These are phyloP conservation scores for Xiphorhynchus erythropygius DNA, from an alignment of 2,797 vertebrate genomes.

Conservation along the genomic window DNA sequence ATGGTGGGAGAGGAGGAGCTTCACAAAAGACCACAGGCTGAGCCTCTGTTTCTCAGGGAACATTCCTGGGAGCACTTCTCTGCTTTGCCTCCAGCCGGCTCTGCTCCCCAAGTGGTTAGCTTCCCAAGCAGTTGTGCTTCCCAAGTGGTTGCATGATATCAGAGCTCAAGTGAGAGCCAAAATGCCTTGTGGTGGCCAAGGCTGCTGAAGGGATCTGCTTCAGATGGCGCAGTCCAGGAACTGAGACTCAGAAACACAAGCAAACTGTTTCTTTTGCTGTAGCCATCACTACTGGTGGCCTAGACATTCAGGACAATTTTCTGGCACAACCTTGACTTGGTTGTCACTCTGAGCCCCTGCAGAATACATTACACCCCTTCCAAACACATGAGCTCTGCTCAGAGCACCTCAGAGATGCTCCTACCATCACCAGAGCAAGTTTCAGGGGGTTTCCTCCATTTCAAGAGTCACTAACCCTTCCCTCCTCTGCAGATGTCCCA, in stretches of 20 bases:
- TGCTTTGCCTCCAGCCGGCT: not conserved
- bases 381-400: not conserved
- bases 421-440: not conserved
- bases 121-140: not conserved
- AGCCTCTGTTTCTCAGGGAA: not conserved
- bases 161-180: not conserved
- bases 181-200: not conserved
- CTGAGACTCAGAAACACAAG: not conserved
- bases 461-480: not conserved
- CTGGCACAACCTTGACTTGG: not conserved
- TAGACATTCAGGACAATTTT: not conserved
- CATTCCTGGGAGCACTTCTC: not conserved
- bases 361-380: not conserved
- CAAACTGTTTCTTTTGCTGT: not conserved
- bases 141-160: not conserved
- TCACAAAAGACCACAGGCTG: not conserved
- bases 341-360: not conserved
- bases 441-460: not conserved
- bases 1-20: not conserved
- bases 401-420: not conserved
- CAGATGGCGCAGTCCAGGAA: not conserved
- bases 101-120: not conserved
- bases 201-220: not conserved
- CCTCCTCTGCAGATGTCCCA: not conserved
- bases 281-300: not conserved